Evolutionary conservation across 2,113 vertebrate species (phyloP).

Genomic region (Pterocles orientalis): DNA sequence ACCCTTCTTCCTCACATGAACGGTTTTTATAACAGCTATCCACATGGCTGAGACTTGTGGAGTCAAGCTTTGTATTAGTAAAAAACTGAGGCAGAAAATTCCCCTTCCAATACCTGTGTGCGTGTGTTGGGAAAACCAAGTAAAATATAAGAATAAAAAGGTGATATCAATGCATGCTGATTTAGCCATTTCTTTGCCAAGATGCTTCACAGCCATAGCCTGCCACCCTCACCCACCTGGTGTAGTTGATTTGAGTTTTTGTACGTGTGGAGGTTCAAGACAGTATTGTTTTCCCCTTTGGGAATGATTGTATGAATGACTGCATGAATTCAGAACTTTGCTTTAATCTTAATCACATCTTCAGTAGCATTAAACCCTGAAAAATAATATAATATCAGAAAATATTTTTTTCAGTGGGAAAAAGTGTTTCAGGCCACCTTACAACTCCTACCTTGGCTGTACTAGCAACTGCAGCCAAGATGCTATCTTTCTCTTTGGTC

Average conservation of each 20-base stretch:
- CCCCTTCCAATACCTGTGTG: not conserved
- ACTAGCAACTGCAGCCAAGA: not conserved
- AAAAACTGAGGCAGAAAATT: not conserved
- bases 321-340: not conserved
- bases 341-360: not conserved
- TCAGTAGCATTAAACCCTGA: not conserved
- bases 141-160: not conserved
- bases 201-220: not conserved
- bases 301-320: not conserved
- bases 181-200: not conserved
- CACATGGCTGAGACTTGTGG: not conserved
- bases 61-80: not conserved
- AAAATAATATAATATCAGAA: not conserved
- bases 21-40: not conserved
- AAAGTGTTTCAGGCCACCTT: not conserved
- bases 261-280: not conserved
- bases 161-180: not conserved
- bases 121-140: not conserved
- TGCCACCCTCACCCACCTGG: rapidly evolving
- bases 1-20: not conserved
- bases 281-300: not conserved
- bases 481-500: not conserved
- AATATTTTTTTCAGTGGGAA: not conserved
- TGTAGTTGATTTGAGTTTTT: not conserved
- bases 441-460: not conserved